Conservation (phyloP, 2,888 invertebrate species). For the Idaea dimidiata region DNA sequence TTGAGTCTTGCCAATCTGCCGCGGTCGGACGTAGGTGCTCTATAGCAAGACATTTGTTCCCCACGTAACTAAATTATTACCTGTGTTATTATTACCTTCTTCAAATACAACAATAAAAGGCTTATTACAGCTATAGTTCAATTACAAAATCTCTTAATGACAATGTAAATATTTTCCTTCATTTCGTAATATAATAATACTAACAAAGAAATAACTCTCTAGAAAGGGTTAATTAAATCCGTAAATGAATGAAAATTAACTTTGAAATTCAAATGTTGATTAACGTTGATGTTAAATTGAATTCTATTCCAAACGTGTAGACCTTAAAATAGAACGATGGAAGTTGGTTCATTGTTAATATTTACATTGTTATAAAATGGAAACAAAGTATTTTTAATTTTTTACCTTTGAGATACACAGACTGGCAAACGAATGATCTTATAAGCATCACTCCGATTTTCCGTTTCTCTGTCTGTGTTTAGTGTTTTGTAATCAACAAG, state of each 20-base stretch:
- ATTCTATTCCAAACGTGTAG: constrained; percentile 6
- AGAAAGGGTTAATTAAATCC: constrained; percentile 9
- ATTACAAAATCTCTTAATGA: not conserved
- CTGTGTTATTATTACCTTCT: not conserved
- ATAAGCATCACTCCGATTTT: no score
- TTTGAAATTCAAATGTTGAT: constrained; percentile 8
- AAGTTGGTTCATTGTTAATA: not conserved
- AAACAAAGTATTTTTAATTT: not conserved
- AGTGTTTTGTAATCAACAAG: no score
- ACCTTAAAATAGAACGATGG: not conserved
- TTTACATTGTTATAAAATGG: not conserved
- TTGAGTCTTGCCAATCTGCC: no score
- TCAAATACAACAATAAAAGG: not conserved
- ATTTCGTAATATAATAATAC: not conserved
- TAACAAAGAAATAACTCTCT: constrained; percentile 5
- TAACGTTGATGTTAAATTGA: constrained; percentile 8
- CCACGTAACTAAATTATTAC: not conserved
- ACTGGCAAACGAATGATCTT: no score
- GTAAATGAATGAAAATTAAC: constrained; percentile 10
- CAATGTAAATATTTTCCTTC: not conserved
- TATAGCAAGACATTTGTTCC: no score
- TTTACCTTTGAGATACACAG: not conserved
- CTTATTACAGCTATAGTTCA: not conserved
- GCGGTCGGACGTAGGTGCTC: no score
- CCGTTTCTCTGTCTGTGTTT: no score